phyloP scores from a whole-genome alignment of 2,797 vertebrate genomes.

The Aldrovandia affinis region DNA sequence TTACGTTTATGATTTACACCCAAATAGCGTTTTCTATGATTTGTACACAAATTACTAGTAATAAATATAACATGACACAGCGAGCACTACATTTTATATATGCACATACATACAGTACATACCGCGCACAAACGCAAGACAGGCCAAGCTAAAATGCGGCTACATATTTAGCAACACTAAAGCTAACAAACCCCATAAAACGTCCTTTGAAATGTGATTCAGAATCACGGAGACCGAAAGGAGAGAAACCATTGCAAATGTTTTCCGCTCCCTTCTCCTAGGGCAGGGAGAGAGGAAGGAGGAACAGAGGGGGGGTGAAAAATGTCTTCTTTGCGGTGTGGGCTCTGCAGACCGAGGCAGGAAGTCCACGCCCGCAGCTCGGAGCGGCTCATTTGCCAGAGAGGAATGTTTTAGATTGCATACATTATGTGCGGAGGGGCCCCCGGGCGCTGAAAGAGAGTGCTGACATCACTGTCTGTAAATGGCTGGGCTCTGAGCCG shows the following conservation, averaged over 20 bases:
- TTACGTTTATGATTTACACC: background rate
- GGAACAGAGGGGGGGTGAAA: constrained; percentile 53
- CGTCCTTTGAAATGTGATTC: background rate
- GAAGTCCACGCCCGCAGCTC: constrained; percentile 64
- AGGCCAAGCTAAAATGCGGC: background rate
- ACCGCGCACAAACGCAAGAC: background rate
- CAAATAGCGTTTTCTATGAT: background rate
- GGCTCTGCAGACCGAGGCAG: constrained; percentile 55
- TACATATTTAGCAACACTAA: background rate
- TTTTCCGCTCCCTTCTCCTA: constrained; percentile 11
- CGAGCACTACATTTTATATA: background rate
- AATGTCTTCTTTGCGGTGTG: constrained; percentile 64
- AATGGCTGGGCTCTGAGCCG: constrained; percentile 70
- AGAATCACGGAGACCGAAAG: constrained; percentile 4
- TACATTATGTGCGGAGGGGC: constrained; percentile 75
- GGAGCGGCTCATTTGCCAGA: constrained; percentile 69
- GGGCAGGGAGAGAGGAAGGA: constrained; percentile 41
- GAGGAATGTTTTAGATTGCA: constrained; percentile 77
- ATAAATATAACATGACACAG: background rate
- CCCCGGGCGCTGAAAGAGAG: constrained; percentile 71
- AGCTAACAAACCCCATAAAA: constrained; percentile 6
- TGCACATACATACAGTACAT: background rate
- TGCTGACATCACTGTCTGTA: constrained; percentile 80
- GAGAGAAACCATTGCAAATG: constrained; percentile 14
- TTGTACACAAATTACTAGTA: too few species aligned